Evolutionary conservation across 2,888 invertebrate species (phyloP), one percentile per base, ranked within the genome.

Genomic region (Meiosimyza decipiens): DNA sequence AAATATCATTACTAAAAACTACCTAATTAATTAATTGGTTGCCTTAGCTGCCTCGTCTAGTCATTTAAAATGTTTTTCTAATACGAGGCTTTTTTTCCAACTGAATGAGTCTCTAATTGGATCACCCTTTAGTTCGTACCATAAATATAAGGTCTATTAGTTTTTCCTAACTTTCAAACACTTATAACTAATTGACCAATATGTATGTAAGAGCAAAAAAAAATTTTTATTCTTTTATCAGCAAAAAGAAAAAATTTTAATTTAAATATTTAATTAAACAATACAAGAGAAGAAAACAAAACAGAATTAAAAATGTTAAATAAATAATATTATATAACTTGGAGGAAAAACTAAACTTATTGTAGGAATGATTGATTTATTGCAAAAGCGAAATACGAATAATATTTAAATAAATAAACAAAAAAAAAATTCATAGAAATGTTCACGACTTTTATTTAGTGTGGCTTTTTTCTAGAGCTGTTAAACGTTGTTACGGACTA

Each of bases 341-440:
- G 50, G 16, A 69, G 52, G 60, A 77, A 76, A 63, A 63, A 62
- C 54, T 64, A 62, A 72, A 73, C 47, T 70, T 54, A 70, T 57
- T 71, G 64, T 68, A 64, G 68, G 68, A 62, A 63, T 71, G 73
- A 78, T 77, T 73, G 40, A 74, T 73, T 74, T 71, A 71, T 72
- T 73, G 73, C 63, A 64, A 71, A 66, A 72, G 64, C 47, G 57
- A 74, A 74, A 74, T 73, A 71, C 71, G 64, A 73, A 68, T 74
- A 75, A 74, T 73, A 77, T 74, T 76, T 72, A 79, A 80, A 80
- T 80, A 79, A 80, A 79, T 75, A 78, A 74, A 72, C 80, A n/a
- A 76, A 73, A 77, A 54, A 68, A 55, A 55, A 13, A 55, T 18
- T n/a, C 55, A n/a, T 18, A 55, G 5, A 18, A 55, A 18, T 5